Evolutionary conservation across 1,140 invertebrate species (phyloP).

Genomic region (Drosophila melanogaster): DNA sequence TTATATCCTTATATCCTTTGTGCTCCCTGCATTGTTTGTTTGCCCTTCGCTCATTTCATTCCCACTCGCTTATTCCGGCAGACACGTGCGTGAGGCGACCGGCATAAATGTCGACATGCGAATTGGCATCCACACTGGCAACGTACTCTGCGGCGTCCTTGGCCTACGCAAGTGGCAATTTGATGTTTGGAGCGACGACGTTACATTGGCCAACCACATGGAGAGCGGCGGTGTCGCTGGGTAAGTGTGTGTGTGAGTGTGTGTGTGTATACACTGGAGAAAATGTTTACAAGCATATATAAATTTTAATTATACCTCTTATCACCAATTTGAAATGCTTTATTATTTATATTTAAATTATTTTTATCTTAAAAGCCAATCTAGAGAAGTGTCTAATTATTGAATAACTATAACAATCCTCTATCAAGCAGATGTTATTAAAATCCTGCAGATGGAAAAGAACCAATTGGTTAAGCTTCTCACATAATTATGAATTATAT

Average conservation of each 20-base stretch:
- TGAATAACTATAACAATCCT: no score
- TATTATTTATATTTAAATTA: no score
- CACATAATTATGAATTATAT: no score
- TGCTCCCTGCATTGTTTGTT: conserved; percentile 54
- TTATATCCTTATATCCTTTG: conserved; percentile 26
- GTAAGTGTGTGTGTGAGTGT: conserved; percentile 88
- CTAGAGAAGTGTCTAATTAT: no score
- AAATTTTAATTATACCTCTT: no score
- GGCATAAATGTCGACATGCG: conserved; percentile 97
- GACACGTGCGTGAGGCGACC: conserved; percentile 94
- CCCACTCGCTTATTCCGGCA: conserved; percentile 80
- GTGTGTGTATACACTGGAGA: conserved; percentile 1
- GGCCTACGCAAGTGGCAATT: conserved; percentile 99
- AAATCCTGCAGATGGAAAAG: no score
- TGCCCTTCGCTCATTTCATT: conserved; percentile 28
- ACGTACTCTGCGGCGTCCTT: conserved; percentile 97
- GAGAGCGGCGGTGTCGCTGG: conserved; percentile 97
- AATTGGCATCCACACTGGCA: conserved; percentile 97
- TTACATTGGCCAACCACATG: conserved; percentile 98
- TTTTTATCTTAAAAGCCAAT: no score
- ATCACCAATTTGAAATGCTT: no score
- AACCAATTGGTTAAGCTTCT: no score
- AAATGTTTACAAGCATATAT: neutral
- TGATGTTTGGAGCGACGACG: conserved; percentile 99
- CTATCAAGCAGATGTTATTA: no score